Conservation (phyloP, 2,888 invertebrate genomes). For the Shargacucullia verbasci region DNA sequence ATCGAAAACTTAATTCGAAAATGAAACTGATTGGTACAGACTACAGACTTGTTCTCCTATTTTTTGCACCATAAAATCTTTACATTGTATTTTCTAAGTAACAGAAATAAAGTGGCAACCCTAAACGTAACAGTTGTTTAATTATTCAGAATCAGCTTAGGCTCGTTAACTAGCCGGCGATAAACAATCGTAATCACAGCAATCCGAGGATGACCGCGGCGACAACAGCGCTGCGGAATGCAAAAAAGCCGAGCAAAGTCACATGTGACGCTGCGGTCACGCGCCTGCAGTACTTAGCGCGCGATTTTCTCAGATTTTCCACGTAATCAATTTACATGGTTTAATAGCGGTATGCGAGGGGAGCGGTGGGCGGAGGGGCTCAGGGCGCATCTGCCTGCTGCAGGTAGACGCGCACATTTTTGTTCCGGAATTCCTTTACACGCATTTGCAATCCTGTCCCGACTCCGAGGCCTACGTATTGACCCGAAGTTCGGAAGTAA, state of each 20-base stretch:
- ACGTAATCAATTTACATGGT: conserved; percentile 84
- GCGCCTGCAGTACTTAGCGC: conserved; percentile 72
- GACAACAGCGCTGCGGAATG: conserved; percentile 72
- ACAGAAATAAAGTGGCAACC: conserved; percentile 32
- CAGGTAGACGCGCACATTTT: conserved; percentile 84
- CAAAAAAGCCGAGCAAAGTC: conserved; percentile 74
- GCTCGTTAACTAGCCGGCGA: conserved; percentile 63
- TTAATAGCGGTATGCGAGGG: conserved; percentile 71
- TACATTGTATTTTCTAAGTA: conserved; percentile 13
- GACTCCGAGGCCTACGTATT: conserved; percentile 53
- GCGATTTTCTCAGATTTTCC: conserved; percentile 86
- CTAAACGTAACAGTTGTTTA: conserved; percentile 53
- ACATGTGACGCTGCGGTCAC: conserved; percentile 73
- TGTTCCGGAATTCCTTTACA: conserved; percentile 86
- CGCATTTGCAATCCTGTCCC: conserved; percentile 85
- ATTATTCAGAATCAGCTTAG: conserved; percentile 56
- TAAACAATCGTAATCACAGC: conserved; percentile 75
- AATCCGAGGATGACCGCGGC: conserved; percentile 67
- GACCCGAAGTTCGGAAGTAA: conserved; percentile 56
- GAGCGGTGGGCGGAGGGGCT: conserved; percentile 54
- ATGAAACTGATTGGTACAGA: too few species aligned
- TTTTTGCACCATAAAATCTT: conserved; percentile 4
- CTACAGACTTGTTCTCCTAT: too few species aligned
- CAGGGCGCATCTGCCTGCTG: conserved; percentile 71
- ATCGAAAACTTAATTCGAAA: too few species aligned